phyloP scores from a whole-genome alignment of 1,140 invertebrate genomes.

The Dendroctonus ponderosae region DNA sequence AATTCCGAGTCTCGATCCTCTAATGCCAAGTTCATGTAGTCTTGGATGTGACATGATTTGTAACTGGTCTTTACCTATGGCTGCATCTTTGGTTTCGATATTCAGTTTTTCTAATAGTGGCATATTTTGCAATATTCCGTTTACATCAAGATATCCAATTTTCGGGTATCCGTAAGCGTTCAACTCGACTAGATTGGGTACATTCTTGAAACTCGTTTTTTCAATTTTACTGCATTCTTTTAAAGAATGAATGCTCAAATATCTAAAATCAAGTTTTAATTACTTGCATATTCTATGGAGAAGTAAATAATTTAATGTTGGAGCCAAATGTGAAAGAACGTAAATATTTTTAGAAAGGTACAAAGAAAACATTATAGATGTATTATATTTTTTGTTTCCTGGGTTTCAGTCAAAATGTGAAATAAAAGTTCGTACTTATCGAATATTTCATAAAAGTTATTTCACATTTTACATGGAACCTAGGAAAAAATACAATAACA shows the following conservation, averaged over 20 bases:
- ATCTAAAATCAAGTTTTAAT: conserved; percentile 50
- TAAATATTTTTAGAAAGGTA: too few relatives aligned
- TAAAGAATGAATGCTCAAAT: conserved; percentile 67
- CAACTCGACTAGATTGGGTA: conserved; percentile 68
- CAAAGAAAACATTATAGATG: too few relatives aligned
- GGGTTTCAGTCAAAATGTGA: too few relatives aligned
- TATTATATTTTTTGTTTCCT: too few relatives aligned
- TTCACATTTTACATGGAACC: too few relatives aligned
- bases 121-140: conserved; percentile 72
- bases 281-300: too few relatives aligned
- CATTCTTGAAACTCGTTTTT: conserved; percentile 73
- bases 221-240: conserved; percentile 73
- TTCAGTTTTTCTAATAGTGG: conserved; percentile 69
- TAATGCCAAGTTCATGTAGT: conserved; percentile 69
- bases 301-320: too few relatives aligned
- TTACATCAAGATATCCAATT: conserved; percentile 79
- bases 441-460: too few relatives aligned
- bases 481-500: too few relatives aligned
- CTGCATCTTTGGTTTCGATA: conserved; percentile 82
- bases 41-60: conserved; percentile 75
- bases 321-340: too few relatives aligned
- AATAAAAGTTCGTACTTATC: too few relatives aligned
- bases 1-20: conserved; percentile 72
- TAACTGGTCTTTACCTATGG: conserved; percentile 78
- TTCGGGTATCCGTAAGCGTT: conserved; percentile 72